Evolutionary conservation across 2,888 invertebrate genomes (phyloP).

Genomic region (Dynastes hyllus): DNA sequence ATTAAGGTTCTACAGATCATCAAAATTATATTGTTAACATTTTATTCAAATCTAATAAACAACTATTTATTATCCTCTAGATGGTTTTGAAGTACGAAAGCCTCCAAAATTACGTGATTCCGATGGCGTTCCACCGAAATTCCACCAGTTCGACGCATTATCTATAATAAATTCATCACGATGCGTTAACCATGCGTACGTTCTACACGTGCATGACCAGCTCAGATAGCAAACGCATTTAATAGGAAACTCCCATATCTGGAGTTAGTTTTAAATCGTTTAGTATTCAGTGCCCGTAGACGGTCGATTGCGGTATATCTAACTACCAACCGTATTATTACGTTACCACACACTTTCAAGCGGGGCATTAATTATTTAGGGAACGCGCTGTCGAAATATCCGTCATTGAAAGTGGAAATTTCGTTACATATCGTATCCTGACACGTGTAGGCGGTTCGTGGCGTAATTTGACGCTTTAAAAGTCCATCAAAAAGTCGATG

Average conservation of each 20-base stretch:
- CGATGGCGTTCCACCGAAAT: background rate
- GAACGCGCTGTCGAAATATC: constrained; percentile 30
- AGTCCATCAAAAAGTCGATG: background rate
- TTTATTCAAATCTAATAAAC: too few species aligned
- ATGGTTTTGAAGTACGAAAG: too few species aligned
- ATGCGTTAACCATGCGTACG: constrained; percentile 4
- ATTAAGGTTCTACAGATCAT: too few species aligned
- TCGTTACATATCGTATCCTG: constrained; percentile 36
- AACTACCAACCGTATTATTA: constrained; percentile 17
- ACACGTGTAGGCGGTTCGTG: constrained; percentile 25
- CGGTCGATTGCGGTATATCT: constrained; percentile 30
- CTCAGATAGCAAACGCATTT: background rate
- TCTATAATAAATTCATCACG: constrained; percentile 29
- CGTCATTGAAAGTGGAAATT: constrained; percentile 46
- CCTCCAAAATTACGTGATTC: too few species aligned
- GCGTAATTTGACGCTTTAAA: constrained; percentile 8
- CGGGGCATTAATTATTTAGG: constrained; percentile 31
- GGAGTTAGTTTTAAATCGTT: constrained; percentile 5
- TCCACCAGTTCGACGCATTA: background rate
- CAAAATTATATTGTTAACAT: too few species aligned
- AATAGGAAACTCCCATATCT: background rate
- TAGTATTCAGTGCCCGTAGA: constrained; percentile 24
- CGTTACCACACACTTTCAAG: constrained; percentile 14
- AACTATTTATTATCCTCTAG: too few species aligned
- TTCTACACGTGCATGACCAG: constrained; percentile 32